Percentiles rank a stretch among this genome's conserved stretches.
These are phyloP conservation scores for Trinectes maculatus DNA, from an alignment of 2,113 vertebrate genomes.

Conservation along the genomic window DNA sequence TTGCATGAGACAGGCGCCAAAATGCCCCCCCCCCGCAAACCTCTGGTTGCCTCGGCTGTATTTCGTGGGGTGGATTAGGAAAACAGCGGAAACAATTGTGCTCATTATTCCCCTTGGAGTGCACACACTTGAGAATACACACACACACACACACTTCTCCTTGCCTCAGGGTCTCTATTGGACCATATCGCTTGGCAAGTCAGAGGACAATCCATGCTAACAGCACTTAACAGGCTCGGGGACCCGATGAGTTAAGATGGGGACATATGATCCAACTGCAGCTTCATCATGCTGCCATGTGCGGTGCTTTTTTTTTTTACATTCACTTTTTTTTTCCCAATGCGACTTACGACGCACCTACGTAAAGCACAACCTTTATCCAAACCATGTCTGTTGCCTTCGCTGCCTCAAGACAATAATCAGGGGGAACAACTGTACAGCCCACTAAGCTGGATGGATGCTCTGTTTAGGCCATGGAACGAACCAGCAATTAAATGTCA, in stretches of 20 bases:
- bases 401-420: no score
- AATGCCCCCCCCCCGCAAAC: conserved; percentile 15
- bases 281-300: no score
- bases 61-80: conserved; percentile 32
- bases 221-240: conserved; percentile 20
- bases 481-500: conserved; percentile 61
- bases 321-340: not conserved
- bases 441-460: conserved; percentile 21
- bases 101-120: conserved; percentile 63
- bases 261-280: no score
- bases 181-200: conserved; percentile 41
- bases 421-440: conserved; percentile 6
- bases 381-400: no score
- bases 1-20: not conserved
- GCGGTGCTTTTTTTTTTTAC: no score
- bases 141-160: conserved; percentile 4
- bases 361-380: no score
- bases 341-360: no score
- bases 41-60: conserved; percentile 13
- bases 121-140: conserved; percentile 15
- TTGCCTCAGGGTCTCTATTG: conserved; percentile 44
- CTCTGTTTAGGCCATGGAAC: conserved; percentile 33
- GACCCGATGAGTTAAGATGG: conserved; percentile 17
- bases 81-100: conserved; percentile 59
- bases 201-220: conserved; percentile 43